These are phyloP conservation scores for Hexactinellida sp. DNA, from an alignment of 37 sponge, comb jelly and placozoan genomes.

Conservation along the genomic window DNA sequence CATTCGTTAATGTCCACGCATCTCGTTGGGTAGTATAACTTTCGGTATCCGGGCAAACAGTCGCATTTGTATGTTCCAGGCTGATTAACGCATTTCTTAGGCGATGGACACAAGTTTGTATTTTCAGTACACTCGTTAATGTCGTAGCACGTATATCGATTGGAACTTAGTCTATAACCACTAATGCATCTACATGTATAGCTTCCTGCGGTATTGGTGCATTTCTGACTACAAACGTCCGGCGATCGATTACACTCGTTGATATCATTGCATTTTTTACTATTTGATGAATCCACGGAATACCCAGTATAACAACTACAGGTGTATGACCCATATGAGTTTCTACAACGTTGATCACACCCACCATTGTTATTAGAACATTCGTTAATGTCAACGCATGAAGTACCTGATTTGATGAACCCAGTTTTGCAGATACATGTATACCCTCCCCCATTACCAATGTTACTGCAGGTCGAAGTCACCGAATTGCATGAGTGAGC, in stretches of 20 bases:
- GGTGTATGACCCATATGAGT: not conserved
- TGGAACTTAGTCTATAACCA: not conserved
- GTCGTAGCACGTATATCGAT: not conserved
- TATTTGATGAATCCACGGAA: not conserved
- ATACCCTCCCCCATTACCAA: not conserved
- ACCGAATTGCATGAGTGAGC: not conserved
- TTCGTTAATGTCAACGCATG: not conserved
- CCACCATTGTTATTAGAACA: not conserved
- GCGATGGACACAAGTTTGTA: not conserved
- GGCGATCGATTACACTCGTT: not conserved
- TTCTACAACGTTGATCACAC: slow-evolving; percentile 5
- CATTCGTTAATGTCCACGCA: slow-evolving; percentile 11
- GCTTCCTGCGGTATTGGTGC: not conserved
- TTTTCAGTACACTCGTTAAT: not conserved
- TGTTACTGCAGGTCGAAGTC: not conserved
- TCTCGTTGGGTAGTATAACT: not conserved
- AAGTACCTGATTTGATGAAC: not conserved
- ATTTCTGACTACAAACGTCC: not conserved
- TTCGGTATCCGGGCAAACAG: not conserved
- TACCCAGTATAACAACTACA: slow-evolving; percentile 18
- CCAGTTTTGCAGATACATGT: not conserved
- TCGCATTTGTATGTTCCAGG: not conserved
- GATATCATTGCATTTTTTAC: not conserved
- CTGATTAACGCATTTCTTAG: not conserved
- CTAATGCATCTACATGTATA: not conserved